Base-by-base conservation (phyloP, 2,797 vertebrate genomes). In the Cephalopachus bancanus region DNA sequence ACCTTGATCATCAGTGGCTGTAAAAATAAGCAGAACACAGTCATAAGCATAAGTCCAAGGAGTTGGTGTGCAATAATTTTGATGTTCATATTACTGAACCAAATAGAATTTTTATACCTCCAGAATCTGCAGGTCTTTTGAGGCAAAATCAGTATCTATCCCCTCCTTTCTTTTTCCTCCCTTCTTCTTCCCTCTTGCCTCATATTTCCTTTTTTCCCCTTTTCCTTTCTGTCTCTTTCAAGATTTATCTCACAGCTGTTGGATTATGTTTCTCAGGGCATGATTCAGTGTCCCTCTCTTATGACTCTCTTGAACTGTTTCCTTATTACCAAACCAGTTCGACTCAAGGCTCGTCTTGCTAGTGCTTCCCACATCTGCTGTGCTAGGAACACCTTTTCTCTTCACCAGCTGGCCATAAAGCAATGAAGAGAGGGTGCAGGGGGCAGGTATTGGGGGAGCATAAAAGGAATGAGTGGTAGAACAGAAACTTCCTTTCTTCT, bases 1-100 rank as follows among this genome's bases (percentile, higher is more conserved):
- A 81, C 80, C 93, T 96, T 97, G 88, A 91, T 62, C 33, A 57
- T 69, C 22, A 1, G 26, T 37, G 20, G 10, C 74, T 97, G 26
- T 26, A 69, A 93, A 96, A 98, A 89, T 69, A 65, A 92, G 96
- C 60, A 90, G 55, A 95, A 76, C 26, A 93, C 79, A 94, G 59
- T 26, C 87, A 67, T 16, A 49, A 64, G 6, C 24, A 28, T 49
- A 91, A 89, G 78, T 79, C 57, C 79, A 90, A 96, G 83, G 92
- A 97, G 28, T 57, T 78, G 89, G 81, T 88, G 49, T 83, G 90
- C 76, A 97, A 79, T 71, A 44, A 74, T 83, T 93, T 95, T 93
- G 76, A 55, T 85, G 89, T 75, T 95, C 37, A 30, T 55, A 79
- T 91, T 65, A 37, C 65, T 81, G 87, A 94, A 0, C 55, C 44